Percentiles rank a stretch among this genome's conserved stretches.
Evolutionary conservation across 2,797 vertebrate species (phyloP).

Genomic region (Rhinichthys osculus): DNA sequence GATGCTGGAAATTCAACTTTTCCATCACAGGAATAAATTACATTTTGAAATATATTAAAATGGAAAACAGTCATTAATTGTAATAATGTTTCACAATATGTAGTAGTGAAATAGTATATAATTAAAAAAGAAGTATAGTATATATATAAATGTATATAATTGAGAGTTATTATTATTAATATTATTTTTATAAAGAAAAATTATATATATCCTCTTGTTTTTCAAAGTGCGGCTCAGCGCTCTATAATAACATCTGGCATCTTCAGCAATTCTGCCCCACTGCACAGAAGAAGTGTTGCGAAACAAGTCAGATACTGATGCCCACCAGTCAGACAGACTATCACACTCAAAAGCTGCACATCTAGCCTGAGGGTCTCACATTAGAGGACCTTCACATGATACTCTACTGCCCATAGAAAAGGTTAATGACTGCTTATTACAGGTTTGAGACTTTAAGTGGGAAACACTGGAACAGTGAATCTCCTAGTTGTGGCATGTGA

Average conservation of each 20-base stretch:
- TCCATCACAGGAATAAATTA: too few species aligned
- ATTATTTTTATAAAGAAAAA: neutral
- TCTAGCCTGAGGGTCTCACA: neutral
- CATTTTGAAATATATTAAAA: neutral
- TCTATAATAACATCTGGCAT: slow-evolving; percentile 8
- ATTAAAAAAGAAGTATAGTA: too few species aligned
- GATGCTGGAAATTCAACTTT: too few species aligned
- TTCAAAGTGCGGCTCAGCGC: neutral
- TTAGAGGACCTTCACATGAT: neutral
- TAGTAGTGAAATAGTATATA: neutral
- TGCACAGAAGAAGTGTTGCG: neutral
- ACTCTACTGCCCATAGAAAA: neutral
- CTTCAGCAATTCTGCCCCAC: slow-evolving; percentile 9
- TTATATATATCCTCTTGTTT: neutral
- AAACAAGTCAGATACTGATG: neutral
- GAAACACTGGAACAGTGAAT: neutral
- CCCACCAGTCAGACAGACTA: neutral
- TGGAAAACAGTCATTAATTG: neutral
- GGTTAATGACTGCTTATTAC: neutral
- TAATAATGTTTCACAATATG: neutral
- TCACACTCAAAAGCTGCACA: neutral
- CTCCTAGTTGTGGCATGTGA: neutral
- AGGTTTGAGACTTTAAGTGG: neutral
- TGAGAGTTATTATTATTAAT: too few species aligned
- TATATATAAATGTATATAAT: too few species aligned